Evolutionary conservation across 2,888 invertebrate genomes (phyloP), one percentile per base, ranked within the genome.

Genomic region (Cheilosia pagana): DNA sequence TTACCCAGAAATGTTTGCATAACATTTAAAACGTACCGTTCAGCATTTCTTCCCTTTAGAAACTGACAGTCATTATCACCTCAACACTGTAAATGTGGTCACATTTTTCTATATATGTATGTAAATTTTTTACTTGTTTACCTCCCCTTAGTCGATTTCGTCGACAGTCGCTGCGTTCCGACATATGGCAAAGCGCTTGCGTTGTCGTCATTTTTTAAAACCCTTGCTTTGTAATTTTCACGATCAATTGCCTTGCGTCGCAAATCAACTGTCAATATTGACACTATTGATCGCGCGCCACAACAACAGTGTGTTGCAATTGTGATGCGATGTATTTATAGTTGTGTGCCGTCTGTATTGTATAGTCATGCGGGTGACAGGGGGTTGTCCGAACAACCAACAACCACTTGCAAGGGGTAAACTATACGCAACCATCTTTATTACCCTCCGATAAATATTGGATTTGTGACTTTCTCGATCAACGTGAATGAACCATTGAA

Each of bases 221-320:
- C 60, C 45, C 70, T 43, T 57, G 45, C 43, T 7, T 14, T 53
- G 60, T 60, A 35, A 53, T 45, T 68, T 43, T 70, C 28, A 77
- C 48, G 57, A 71, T 71, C 50, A 59, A 71, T 55, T 50, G 35
- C 31, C 23, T 31, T 28, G 19, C 12, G 39, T 52, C 48, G 45
- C 55, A 68, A 77, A 70, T 77, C 70, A 70, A 70, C 62, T 62
- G 62, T 70, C 77, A 77, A 77, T 77, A 62, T 77, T 77, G 62
- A 62, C 52, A 68, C 35, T 43, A 53, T 52, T 45, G 67, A 76
- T 70, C 77, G 45, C 35, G 25, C 4, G 14, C 21, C 45, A 19
- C 50, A 52, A 43, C 12, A 35, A 35, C 35, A 35, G 12, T 35
- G 31, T 31, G 10, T 35, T 35, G 35, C 3, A 35, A 35, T 35